These are phyloP conservation scores for Calephelis perditalis DNA, from an alignment of 2,888 invertebrate genomes.

Conservation along the genomic window DNA sequence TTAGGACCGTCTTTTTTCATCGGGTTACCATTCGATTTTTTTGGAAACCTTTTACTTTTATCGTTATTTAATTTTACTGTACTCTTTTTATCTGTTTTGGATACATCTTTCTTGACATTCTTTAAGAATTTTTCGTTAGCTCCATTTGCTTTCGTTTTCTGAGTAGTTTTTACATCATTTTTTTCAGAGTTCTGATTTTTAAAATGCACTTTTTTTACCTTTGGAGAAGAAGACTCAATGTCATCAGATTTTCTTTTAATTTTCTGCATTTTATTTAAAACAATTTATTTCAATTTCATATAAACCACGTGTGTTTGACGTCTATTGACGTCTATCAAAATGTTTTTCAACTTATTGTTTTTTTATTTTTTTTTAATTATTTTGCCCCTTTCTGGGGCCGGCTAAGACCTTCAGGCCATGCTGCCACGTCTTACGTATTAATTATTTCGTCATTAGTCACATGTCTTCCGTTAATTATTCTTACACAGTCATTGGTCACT, in stretches of 20 bases:
- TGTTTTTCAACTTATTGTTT: no score
- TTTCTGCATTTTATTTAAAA: conserved; percentile 50
- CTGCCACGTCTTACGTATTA: no score
- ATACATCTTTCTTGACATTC: not conserved
- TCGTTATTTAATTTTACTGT: conserved; percentile 21
- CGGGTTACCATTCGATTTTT: conserved; percentile 20
- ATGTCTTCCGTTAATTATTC: no score
- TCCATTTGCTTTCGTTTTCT: no score
- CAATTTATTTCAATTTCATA: conserved; percentile 6
- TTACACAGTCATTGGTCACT: no score
- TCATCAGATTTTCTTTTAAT: conserved; percentile 54
- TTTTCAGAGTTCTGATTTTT: conserved; percentile 25
- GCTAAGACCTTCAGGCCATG: no score
- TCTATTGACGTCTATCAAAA: not conserved
- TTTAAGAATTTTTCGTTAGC: conserved; percentile 17
- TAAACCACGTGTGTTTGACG: not conserved
- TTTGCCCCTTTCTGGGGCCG: no score
- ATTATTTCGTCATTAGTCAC: no score
- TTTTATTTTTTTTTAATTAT: no score
- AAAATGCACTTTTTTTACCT: conserved; percentile 52
- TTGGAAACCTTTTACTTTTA: conserved; percentile 23
- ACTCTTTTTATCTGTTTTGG: conserved; percentile 13
- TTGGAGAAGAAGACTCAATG: conserved; percentile 36
- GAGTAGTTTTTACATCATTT: conserved; percentile 16
- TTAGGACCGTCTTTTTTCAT: conserved; percentile 26